Evolutionary conservation across 2,113 vertebrate genomes (phyloP), one percentile per base, ranked within the genome.

Genomic region (Sinosuthora webbiana): DNA sequence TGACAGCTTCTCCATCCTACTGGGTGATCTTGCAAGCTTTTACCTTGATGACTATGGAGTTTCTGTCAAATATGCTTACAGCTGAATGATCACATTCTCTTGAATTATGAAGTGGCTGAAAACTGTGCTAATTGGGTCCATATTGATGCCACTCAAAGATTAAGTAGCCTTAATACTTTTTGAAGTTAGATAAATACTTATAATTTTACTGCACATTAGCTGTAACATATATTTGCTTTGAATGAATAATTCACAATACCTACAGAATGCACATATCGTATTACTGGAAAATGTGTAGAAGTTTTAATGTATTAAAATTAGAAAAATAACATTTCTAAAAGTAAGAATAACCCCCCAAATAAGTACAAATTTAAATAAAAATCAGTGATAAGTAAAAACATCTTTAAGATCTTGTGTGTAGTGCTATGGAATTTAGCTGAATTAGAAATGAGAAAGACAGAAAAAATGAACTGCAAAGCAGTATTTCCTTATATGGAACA

Each of bases 41-140:
- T 96, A 97, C 97, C 97, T 98, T 98, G 97, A 97, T 97, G 97
- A 97, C 98, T 97, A 98, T 97, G 97, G 97, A 98, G 97, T 98
- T 98, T 93, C 98, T 98, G 98, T 98, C 98, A 98, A 97, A 97
- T 96, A 95, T 73, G 94, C 97, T 98, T 98, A 95, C 97, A 97
- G 98, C 89, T 97, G 98, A 98, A 97, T 97, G 98, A 98, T 96
- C 97, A 50, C 96, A 97, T 96, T 96, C 97, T 97, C 97, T 93
- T 96, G 97, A 98, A 98, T 98, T 98, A 98, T 97, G 97, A 98
- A 98, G 96, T 96, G 97, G 95, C 94, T 97, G 96, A 96, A 98
- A 97, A 97, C 95, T 96, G 91, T 97, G 89, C 97, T 98, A 98
- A 98, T 98, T 98, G 93, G 97, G 97, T 95, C 96, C 70, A 78